Evolutionary conservation across 1,140 invertebrate genomes (phyloP).

Genomic region (Philopotamus ludificatus): DNA sequence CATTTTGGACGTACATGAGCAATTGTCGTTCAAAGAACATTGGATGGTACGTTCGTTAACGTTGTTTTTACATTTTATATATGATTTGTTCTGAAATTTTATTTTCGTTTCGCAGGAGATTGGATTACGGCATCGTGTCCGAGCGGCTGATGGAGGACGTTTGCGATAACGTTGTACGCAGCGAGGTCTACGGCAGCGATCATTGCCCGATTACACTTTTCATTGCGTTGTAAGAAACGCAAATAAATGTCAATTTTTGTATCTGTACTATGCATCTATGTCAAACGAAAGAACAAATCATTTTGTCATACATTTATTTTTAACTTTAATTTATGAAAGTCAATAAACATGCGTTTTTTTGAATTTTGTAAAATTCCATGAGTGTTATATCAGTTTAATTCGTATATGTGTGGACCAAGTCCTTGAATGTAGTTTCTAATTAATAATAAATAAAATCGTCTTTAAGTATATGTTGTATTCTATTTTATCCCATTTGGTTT

Average conservation of each 20-base stretch:
- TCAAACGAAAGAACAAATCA: too few species aligned
- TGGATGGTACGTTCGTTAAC: slow-evolving; percentile 74
- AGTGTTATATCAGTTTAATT: too few species aligned
- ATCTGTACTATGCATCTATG: too few species aligned
- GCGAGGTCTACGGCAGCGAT: slow-evolving; percentile 78
- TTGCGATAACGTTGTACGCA: slow-evolving; percentile 78
- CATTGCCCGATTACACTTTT: slow-evolving; percentile 84
- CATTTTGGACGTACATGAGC: slow-evolving; percentile 91
- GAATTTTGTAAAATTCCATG: neutral
- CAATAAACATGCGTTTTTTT: neutral
- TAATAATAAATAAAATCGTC: too few species aligned
- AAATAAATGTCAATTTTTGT: neutral
- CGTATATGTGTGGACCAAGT: too few species aligned
- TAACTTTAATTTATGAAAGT: neutral
- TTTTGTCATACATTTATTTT: neutral
- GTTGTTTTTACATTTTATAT: slow-evolving; percentile 21
- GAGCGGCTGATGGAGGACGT: slow-evolving; percentile 72
- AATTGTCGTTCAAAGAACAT: slow-evolving; percentile 86
- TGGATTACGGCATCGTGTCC: slow-evolving; percentile 94
- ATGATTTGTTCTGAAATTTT: slow-evolving; percentile 12
- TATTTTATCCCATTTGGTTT: too few species aligned
- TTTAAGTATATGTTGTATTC: too few species aligned
- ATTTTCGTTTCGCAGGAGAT: slow-evolving; percentile 65
- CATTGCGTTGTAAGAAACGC: slow-evolving; percentile 47
- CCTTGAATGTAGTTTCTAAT: too few species aligned